Evolutionary conservation across 1,140 invertebrate genomes (phyloP).

Genomic region (Phymorhynchus buccinoides): DNA sequence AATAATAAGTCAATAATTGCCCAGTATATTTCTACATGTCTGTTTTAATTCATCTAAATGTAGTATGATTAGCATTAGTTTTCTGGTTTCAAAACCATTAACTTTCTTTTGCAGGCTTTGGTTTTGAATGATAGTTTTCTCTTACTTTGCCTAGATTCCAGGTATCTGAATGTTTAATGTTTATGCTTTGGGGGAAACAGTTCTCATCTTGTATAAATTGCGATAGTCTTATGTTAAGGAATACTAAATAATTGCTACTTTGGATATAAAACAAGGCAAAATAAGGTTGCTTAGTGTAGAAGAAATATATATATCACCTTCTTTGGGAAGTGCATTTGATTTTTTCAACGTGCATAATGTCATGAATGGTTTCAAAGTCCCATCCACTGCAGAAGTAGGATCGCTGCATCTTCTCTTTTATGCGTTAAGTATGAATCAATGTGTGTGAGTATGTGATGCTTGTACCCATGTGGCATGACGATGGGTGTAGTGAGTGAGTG

Average conservation of each 20-base stretch:
- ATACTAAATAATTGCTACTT: background rate
- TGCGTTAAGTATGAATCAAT: too few species aligned
- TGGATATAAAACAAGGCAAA: background rate
- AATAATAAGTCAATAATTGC: background rate
- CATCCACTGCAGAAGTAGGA: background rate
- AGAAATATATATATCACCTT: background rate
- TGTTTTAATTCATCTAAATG: background rate
- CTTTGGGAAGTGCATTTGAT: background rate
- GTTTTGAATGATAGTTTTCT: background rate
- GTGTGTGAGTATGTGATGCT: too few species aligned
- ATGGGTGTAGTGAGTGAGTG: background rate
- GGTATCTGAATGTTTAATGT: too few species aligned
- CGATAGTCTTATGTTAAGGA: background rate
- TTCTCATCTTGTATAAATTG: background rate
- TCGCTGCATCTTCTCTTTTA: background rate
- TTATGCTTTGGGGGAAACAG: background rate
- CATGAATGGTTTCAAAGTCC: background rate
- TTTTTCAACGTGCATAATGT: too few species aligned
- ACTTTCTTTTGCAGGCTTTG: background rate
- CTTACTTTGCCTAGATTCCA: background rate
- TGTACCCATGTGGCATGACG: background rate
- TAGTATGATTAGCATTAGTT: background rate
- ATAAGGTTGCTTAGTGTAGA: too few species aligned
- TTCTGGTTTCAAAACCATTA: background rate
- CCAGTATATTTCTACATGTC: too few species aligned